phyloP scores from a whole-genome alignment of 2,888 invertebrate species.

The Hyalella azteca region DNA sequence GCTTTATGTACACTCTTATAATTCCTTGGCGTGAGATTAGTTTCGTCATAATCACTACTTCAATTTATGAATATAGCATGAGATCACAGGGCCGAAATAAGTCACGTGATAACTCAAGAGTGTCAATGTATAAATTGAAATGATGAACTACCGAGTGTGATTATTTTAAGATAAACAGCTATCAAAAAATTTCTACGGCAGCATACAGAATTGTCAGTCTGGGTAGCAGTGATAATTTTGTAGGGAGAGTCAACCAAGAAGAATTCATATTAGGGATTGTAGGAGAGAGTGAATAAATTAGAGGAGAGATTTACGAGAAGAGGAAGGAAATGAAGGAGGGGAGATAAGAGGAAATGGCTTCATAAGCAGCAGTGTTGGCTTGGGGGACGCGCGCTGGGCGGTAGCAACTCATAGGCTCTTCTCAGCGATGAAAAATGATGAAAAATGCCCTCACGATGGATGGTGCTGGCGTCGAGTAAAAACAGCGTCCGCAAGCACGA shows the following conservation, averaged over 20 bases:
- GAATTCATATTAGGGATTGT: slow-evolving; percentile 33
- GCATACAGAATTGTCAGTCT: background rate
- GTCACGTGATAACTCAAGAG: no score
- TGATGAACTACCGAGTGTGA: no score
- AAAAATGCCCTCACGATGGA: background rate
- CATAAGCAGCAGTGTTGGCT: slow-evolving; percentile 22
- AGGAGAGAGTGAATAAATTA: slow-evolving; percentile 36
- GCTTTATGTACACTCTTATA: background rate
- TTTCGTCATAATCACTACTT: no score
- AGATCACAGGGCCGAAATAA: no score
- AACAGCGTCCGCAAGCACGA: no score
- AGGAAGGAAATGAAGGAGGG: slow-evolving; percentile 38
- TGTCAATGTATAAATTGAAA: no score
- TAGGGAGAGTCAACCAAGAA: background rate
- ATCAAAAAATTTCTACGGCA: background rate
- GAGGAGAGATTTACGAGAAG: slow-evolving; percentile 38
- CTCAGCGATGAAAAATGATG: background rate
- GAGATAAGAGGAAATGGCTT: slow-evolving; percentile 36
- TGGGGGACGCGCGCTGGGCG: background rate
- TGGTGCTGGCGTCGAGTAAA: background rate
- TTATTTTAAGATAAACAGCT: no score
- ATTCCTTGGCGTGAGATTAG: background rate
- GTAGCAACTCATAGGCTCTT: background rate
- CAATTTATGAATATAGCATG: no score
- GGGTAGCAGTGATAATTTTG: slow-evolving; percentile 5